Conservation (phyloP, 2,888 invertebrate genomes). For the Opisthograptis luteolata region DNA sequence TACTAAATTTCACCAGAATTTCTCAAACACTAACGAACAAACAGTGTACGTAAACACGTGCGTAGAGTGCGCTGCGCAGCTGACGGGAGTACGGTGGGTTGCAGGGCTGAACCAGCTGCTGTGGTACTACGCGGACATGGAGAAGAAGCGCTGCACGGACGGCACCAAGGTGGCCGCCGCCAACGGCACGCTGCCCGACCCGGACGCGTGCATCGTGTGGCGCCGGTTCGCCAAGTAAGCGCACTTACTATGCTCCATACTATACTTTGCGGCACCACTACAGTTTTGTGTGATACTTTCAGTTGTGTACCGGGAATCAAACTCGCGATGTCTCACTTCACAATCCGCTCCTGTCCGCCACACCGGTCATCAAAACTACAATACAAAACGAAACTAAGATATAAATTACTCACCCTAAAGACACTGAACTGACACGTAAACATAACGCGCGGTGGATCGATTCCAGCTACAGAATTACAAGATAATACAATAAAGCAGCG, state of each 20-base stretch:
- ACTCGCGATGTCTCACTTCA: too few relatives aligned
- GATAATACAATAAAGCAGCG: too few relatives aligned
- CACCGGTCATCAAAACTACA: too few relatives aligned
- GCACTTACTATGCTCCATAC: background rate
- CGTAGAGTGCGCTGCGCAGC: background rate
- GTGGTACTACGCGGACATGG: slow-evolving; percentile 97
- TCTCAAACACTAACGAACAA: too few relatives aligned
- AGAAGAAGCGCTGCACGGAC: slow-evolving; percentile 90
- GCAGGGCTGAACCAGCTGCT: slow-evolving; percentile 92
- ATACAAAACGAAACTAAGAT: too few relatives aligned
- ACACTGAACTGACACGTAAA: background rate
- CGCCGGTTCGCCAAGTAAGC: slow-evolving; percentile 93
- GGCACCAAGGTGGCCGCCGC: slow-evolving; percentile 66
- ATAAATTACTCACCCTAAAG: background rate
- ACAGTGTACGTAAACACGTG: too few relatives aligned
- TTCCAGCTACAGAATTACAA: background rate
- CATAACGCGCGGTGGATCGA: background rate
- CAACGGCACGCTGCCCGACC: slow-evolving; percentile 81
- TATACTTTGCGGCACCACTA: too few relatives aligned
- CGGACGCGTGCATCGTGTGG: slow-evolving; percentile 94
- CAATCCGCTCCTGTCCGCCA: too few relatives aligned
- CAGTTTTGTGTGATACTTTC: too few relatives aligned
- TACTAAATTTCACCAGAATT: too few relatives aligned
- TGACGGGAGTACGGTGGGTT: background rate
- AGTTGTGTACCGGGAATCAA: too few relatives aligned